Evolutionary conservation across 2,113 vertebrate genomes (phyloP).

Genomic region (Zosterops lateralis): DNA sequence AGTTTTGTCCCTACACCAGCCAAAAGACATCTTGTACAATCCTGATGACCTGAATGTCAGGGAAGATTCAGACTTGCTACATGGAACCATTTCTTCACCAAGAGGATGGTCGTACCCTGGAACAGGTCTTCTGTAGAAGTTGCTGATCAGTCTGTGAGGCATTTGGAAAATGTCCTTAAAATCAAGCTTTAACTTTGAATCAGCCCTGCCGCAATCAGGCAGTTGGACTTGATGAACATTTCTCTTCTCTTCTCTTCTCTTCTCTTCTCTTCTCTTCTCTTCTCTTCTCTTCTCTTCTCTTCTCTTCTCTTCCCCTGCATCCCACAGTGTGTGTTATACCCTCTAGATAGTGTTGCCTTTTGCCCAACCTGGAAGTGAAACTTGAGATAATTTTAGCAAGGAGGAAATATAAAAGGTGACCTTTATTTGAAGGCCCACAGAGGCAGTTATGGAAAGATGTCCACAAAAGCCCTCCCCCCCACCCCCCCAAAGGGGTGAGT

Average conservation of each 20-base stretch:
- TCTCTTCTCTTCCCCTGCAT: background rate
- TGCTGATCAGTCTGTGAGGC: background rate
- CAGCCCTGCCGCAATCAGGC: background rate
- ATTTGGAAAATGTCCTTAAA: background rate
- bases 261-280: too few relatives aligned
- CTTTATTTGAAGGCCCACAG: background rate
- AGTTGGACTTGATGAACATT: background rate
- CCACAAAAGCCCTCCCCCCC: background rate
- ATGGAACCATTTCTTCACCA: background rate
- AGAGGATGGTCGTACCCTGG: background rate
- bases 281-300: too few relatives aligned
- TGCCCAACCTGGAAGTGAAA: background rate
- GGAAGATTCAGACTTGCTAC: background rate
- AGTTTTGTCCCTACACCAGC: background rate
- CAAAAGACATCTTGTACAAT: background rate
- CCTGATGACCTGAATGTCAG: background rate
- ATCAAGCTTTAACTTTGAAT: background rate
- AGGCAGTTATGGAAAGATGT: background rate
- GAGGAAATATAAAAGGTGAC: background rate
- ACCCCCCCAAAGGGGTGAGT: background rate
- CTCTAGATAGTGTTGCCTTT: background rate
- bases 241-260: too few relatives aligned
- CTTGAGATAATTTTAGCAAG: background rate
- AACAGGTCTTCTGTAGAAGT: background rate
- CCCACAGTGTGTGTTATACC: background rate